Base-by-base conservation (phyloP, 2,113 vertebrate species). In the Crotalus viridis region DNA sequence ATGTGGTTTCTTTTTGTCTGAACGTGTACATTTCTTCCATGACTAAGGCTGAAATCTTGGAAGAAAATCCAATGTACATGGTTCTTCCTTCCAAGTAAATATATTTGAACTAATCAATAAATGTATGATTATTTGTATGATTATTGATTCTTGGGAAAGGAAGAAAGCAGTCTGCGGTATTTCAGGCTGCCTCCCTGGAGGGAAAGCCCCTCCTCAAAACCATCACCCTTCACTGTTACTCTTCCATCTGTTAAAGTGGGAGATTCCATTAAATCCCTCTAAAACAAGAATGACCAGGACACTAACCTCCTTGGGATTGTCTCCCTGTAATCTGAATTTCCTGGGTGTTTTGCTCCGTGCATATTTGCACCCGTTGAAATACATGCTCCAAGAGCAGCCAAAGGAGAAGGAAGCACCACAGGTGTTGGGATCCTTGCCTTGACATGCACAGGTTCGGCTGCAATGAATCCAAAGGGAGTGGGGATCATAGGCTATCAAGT, bases 381-480 rank as follows among this genome's bases (percentile, higher is more conserved):
- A 99, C 99, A 99, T 99, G 96, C 99, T 99, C 99, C 99, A 99
- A 56, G 99, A 99, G 93, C 99, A 99, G 93, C 99, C 99, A 0
- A 99, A 99, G 94, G 99, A 99, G 97, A 99, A 99, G 94, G 99
- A 99, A 92, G 99, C 99, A 0, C 99, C 99, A 0, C 98, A 99
- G 93, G 97, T 98, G 91, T 99, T 99, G 28, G 98, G 95, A 96
- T 99, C 99, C 94, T 99, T 99, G 96, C 99, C 99, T 95, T 99
- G 99, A 96, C 99, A 99, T 0, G 99, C 99, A n/a, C 99, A 99
- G 95, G 99, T 99, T 92, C 99, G 99, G 97, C 99, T 99, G 97
- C 64, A 97, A 48, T 90, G 0, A 94, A 10, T 28, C 64, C 89
- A 93, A 0, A 1, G 7, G 0, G 1, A 39, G 69, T 19, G 26